Base-by-base conservation (phyloP, 2,797 vertebrate genomes). In the Glossophaga mutica region DNA sequence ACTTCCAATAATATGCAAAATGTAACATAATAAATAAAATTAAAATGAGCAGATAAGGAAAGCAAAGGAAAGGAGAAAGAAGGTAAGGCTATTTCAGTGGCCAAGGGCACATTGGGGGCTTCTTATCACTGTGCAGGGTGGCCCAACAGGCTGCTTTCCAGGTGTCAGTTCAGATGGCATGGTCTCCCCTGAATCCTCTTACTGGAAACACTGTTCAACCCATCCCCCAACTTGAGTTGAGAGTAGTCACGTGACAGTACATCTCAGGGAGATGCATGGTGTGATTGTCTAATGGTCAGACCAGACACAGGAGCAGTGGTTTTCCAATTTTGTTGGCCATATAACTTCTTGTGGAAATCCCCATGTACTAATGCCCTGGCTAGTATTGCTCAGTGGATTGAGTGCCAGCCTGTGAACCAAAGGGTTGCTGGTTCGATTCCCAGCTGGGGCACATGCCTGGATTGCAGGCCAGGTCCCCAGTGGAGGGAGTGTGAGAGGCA, bases 51-150 rank as follows among this genome's bases (percentile, higher is more conserved):
- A 79, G 26, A 24, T 19, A 12, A 91, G 37, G 52, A 82, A 82
- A 62, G 62, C 74, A 71, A 78, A 93, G 67, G 39, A n/a, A 46
- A 34, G 32, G 48, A 65, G n/a, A 34, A 14, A 70, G 37, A 22
- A 87, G 48, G 77, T 19, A 44, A 79, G 32, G 44, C 70, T 7
- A 1, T 21, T 3, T 7, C 10, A 2, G 12, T 9, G 52, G 22
- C 26, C 37, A 37, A 29, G 5, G 29, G 16, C 3, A 26, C 14
- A 0, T 5, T 9, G n/a, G 39, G 22, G 6, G 2, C 57, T 44
- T 52, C 37, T 37, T 32, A 9, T 26, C 42, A 1, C 2, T 21
- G 42, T n/a, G 1, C 5, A 26, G 15, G 3, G 9, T 0, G 0
- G 5, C 70, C 65, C 1, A 12, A 18, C 10, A 2, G 59, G 32